Percentiles rank a stretch among this genome's conserved stretches.
These are phyloP conservation scores for Gryon sp. DNA, from an alignment of 1,140 invertebrate species.

Conservation along the genomic window DNA sequence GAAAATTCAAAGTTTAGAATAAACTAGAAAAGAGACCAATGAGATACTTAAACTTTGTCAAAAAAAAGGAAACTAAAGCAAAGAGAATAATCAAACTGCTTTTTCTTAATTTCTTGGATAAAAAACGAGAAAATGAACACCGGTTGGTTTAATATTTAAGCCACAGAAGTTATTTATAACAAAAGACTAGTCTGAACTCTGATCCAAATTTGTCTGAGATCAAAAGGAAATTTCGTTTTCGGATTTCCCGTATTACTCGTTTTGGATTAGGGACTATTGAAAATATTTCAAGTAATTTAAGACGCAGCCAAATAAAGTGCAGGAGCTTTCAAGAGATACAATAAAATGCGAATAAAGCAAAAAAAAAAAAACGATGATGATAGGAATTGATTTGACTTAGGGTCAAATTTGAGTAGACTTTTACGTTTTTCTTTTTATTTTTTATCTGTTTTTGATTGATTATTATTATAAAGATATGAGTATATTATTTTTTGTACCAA, in stretches of 20 bases:
- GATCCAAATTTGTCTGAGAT: background rate
- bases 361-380: constrained; percentile 8
- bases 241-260: background rate
- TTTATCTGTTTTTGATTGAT: no score
- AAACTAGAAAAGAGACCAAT: no score
- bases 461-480: no score
- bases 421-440: no score
- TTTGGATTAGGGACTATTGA: background rate
- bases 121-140: background rate
- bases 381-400: constrained; percentile 7
- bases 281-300: constrained; percentile 32
- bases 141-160: constrained; percentile 39
- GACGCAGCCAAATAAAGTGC: constrained; percentile 31
- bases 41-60: no score
- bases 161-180: constrained; percentile 12
- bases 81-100: background rate
- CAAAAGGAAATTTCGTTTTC: background rate
- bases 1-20: no score
- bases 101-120: no score
- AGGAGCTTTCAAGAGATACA: no score
- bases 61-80: background rate
- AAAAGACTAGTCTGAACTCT: constrained; percentile 29
- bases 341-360: no score
- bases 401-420: no score
- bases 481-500: no score